Evolutionary conservation across 2,888 invertebrate genomes (phyloP).

Genomic region (Parascotia fuliginaria): DNA sequence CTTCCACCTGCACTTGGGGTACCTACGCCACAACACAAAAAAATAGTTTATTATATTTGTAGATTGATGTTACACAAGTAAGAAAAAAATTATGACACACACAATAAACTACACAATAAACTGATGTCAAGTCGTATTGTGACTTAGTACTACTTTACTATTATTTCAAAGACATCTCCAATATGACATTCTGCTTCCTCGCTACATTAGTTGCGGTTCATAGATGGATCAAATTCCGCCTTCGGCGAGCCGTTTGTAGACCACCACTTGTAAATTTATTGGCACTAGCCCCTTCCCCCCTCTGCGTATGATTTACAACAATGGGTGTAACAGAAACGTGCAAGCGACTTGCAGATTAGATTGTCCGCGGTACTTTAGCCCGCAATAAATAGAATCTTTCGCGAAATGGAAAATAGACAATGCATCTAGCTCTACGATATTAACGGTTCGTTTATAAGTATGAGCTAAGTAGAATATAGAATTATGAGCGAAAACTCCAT

Average conservation of each 20-base stretch:
- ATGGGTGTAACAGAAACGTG: conserved; percentile 49
- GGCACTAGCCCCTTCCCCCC: conserved; percentile 39
- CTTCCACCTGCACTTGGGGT: too few relatives aligned
- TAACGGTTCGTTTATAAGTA: conserved; percentile 30
- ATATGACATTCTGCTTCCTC: conserved; percentile 7
- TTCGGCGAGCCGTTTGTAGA: conserved; percentile 43
- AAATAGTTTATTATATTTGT: too few relatives aligned
- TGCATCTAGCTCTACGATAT: conserved; percentile 41
- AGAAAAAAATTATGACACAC: too few relatives aligned
- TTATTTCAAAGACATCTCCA: background rate
- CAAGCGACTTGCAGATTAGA: conserved; percentile 50
- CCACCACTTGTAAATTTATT: conserved; percentile 57
- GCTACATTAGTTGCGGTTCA: conserved; percentile 9
- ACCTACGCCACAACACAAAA: too few relatives aligned
- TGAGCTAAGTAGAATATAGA: conserved; percentile 1
- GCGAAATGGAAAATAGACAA: conserved; percentile 51
- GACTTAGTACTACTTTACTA: too few relatives aligned
- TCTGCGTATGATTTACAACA: conserved; percentile 49
- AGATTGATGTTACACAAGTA: too few relatives aligned
- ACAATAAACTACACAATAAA: too few relatives aligned
- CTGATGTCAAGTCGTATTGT: too few relatives aligned
- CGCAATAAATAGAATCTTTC: conserved; percentile 54
- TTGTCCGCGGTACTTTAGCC: conserved; percentile 50
- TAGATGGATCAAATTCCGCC: conserved; percentile 41
- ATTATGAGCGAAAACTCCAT: background rate